These are phyloP conservation scores for Mus caroli DNA, from an alignment of 2,797 vertebrate genomes.

Conservation along the genomic window DNA sequence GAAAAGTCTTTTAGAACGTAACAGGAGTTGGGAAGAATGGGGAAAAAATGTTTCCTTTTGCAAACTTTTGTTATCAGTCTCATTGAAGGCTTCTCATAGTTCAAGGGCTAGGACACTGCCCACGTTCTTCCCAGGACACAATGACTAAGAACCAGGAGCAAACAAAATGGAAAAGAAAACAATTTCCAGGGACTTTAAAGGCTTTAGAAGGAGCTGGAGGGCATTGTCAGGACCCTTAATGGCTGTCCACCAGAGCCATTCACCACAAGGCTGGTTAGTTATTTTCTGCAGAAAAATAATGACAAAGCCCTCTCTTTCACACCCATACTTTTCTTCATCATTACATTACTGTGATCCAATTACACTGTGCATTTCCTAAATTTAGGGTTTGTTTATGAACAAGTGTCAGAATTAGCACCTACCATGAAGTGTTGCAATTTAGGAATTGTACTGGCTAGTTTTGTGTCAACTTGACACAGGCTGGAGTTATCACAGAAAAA, in stretches of 20 bases:
- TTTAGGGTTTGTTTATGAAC: constrained; percentile 39
- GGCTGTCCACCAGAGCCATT: background rate
- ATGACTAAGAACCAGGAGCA: constrained; percentile 19
- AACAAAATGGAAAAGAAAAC: constrained; percentile 22
- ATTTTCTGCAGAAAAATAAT: constrained; percentile 49
- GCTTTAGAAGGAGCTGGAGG: background rate
- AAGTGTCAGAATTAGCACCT: constrained; percentile 18
- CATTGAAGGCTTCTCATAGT: constrained; percentile 25
- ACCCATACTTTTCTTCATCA: background rate
- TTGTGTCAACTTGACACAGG: no score
- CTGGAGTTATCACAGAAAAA: no score
- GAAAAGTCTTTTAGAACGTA: background rate
- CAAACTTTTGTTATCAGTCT: background rate
- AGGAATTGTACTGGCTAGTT: background rate
- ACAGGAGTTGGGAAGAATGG: background rate
- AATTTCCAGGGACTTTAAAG: constrained; percentile 7
- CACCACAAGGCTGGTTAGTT: background rate
- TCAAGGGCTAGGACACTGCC: background rate
- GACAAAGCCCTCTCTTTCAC: background rate
- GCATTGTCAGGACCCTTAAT: background rate
- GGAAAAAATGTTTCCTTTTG: background rate
- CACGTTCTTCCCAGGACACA: background rate
- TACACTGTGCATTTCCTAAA: constrained; percentile 12
- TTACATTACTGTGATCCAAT: background rate
- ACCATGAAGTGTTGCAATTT: constrained; percentile 1